Evolutionary conservation across 1,140 invertebrate species (phyloP).

Genomic region (Pseudachorutes palmiensis): DNA sequence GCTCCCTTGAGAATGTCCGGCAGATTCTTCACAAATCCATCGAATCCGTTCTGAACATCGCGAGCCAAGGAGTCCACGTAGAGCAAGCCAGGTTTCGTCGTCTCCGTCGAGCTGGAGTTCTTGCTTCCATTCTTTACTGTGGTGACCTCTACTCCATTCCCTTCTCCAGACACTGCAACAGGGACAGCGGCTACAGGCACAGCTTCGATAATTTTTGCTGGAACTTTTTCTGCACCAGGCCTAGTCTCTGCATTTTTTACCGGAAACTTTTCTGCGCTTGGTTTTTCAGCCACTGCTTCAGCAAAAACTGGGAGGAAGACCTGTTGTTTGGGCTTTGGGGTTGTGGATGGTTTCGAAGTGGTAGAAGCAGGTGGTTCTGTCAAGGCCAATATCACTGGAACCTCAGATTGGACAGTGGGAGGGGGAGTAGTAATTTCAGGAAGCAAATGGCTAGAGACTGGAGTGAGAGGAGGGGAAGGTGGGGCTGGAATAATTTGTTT

Average conservation of each 20-base stretch:
- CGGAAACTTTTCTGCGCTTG: not conserved
- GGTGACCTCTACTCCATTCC: not conserved
- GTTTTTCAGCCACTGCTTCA: not conserved
- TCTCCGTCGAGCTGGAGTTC: not conserved
- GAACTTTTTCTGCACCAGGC: not conserved
- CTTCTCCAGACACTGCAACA: too few relatives aligned
- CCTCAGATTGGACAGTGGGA: too few relatives aligned
- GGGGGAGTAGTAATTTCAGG: too few relatives aligned
- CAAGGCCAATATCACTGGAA: too few relatives aligned
- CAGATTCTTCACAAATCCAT: constrained; percentile 1
- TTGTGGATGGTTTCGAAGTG: not conserved
- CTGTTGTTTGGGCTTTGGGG: not conserved
- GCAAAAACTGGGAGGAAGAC: not conserved
- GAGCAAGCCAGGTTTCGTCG: not conserved
- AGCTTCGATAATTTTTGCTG: not conserved
- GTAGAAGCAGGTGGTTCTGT: not conserved
- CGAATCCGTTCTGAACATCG: constrained; percentile 1
- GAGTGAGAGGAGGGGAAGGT: too few relatives aligned
- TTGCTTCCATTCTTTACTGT: not conserved
- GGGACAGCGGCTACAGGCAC: too few relatives aligned
- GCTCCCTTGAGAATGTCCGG: constrained; percentile 14
- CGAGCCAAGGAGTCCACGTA: constrained; percentile 8
- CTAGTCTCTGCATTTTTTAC: not conserved
- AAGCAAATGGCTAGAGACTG: too few relatives aligned
- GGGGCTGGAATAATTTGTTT: too few relatives aligned